A percentile compares a stretch with the other conserved stretches of the same genome.
Evolutionary conservation across 2,888 invertebrate genomes (phyloP).

Genomic region (Ophonus ardosiacus): DNA sequence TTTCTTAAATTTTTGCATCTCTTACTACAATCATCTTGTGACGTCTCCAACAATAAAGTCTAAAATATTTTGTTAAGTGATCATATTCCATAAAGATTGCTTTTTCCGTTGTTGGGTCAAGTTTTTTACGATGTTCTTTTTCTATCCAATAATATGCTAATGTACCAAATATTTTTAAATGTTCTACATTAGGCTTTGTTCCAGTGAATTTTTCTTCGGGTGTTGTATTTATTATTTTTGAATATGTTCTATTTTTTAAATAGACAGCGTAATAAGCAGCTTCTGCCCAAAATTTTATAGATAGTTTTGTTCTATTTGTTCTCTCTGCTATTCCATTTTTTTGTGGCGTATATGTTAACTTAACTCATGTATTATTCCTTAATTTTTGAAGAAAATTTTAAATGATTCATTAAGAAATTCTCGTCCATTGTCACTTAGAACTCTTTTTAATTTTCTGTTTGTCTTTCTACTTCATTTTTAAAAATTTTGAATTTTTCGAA

Average conservation of each 20-base stretch:
- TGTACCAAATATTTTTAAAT: slow-evolving; percentile 18
- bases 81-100: slow-evolving; percentile 5
- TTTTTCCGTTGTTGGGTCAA: neutral
- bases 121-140: neutral
- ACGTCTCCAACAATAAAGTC: neutral
- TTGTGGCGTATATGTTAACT: neutral
- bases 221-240: neutral
- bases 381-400: neutral
- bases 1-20: slow-evolving; percentile 2
- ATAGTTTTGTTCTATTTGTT: neutral
- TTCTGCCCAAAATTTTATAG: slow-evolving; percentile 13
- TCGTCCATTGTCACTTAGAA: neutral
- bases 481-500: neutral
- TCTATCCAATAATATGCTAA: too few relatives aligned
- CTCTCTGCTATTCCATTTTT: slow-evolving; percentile 1
- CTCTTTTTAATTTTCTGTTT: neutral
- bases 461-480: neutral
- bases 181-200: neutral
- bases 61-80: neutral
- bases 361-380: neutral
- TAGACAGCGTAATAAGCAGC: slow-evolving; percentile 12
- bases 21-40: neutral
- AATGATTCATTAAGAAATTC: neutral
- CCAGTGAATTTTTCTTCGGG: neutral
- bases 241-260: neutral